A percentile compares a stretch with the other conserved stretches of the same genome.
phyloP scores from a whole-genome alignment of 2,113 vertebrate species.

The Aptenodytes forsteri region DNA sequence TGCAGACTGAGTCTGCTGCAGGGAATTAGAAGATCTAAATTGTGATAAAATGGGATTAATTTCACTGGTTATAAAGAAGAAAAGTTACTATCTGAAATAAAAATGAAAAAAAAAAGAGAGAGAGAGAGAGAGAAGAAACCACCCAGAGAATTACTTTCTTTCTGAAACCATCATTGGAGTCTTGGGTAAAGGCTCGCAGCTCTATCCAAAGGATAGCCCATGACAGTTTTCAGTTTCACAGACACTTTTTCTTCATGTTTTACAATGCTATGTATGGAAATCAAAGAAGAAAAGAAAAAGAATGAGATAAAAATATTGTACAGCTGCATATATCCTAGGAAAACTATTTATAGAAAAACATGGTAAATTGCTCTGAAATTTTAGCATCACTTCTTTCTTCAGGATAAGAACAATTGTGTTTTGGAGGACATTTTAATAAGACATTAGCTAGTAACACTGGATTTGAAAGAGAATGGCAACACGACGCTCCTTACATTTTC shows the following conservation, averaged over 20 bases:
- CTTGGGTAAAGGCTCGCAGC: not conserved
- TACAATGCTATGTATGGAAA: not conserved
- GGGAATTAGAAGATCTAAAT: not conserved
- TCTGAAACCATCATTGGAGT: not conserved
- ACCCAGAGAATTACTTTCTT: not conserved
- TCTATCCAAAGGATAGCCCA: not conserved
- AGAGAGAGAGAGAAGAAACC: not conserved
- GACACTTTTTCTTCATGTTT: not conserved
- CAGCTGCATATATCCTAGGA: not conserved
- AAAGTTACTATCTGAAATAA: not conserved
- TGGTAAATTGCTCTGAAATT: not conserved
- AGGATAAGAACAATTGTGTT: not conserved
- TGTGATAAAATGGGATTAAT: not conserved
- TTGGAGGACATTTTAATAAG: not conserved
- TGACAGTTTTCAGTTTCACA: not conserved
- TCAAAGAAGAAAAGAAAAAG: not conserved
- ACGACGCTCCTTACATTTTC: not conserved
- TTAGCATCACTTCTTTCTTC: not conserved
- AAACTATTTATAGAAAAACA: not conserved
- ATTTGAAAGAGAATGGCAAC: not conserved
- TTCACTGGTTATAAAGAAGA: not conserved
- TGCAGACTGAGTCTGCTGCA: not conserved
- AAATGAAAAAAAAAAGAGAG: not conserved
- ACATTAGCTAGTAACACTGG: not conserved
- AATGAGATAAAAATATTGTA: not conserved